Evolutionary conservation across 2,113 vertebrate species (phyloP).

Genomic region (Scophthalmus maximus): DNA sequence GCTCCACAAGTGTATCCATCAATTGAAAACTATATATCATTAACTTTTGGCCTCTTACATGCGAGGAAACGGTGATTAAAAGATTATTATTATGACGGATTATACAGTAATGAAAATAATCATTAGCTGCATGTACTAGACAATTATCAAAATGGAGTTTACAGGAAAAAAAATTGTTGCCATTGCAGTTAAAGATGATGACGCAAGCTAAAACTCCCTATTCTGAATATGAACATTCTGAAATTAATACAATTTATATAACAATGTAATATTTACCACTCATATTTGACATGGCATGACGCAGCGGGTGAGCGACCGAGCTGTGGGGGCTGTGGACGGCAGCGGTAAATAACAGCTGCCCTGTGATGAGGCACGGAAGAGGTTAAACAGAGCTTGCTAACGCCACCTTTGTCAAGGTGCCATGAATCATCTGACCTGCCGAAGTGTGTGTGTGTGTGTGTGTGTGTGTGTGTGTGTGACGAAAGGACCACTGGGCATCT

Average conservation of each 20-base stretch:
- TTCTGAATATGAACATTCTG: no score
- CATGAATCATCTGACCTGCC: slow-evolving; percentile 69
- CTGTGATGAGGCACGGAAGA: slow-evolving; percentile 53
- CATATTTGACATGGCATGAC: background rate
- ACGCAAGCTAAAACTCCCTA: no score
- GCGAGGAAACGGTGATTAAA: background rate
- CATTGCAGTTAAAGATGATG: no score
- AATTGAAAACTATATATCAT: background rate
- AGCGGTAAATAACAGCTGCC: slow-evolving; percentile 66
- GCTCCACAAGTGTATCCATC: background rate
- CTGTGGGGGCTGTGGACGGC: slow-evolving; percentile 15
- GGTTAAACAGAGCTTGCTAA: slow-evolving; percentile 69
- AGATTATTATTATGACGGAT: background rate
- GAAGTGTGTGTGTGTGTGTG: slow-evolving; percentile 18
- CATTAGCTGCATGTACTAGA: background rate
- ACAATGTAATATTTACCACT: background rate
- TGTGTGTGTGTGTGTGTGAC: slow-evolving; percentile 28
- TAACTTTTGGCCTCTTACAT: background rate
- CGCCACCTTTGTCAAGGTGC: slow-evolving; percentile 58
- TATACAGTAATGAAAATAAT: background rate
- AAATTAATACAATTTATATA: background rate
- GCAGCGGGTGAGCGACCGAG: slow-evolving; percentile 18
- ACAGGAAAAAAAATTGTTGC: no score
- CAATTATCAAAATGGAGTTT: background rate
- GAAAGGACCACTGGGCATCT: slow-evolving; percentile 57